phyloP scores from a whole-genome alignment of 2,797 vertebrate genomes.

The Rhodeus uyekii region DNA sequence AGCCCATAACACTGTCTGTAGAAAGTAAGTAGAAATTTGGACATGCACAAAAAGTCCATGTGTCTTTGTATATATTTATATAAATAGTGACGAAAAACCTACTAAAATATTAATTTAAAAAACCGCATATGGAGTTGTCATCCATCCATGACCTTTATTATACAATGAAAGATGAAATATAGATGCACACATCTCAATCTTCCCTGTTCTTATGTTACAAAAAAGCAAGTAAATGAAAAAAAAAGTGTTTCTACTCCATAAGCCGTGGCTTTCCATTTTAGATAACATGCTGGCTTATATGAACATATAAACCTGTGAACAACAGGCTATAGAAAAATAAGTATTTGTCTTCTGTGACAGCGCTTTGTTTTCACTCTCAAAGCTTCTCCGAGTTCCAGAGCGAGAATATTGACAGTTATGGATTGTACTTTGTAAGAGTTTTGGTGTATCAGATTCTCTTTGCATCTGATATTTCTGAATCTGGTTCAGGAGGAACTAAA shows the following conservation, averaged over 20 bases:
- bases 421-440: constrained; percentile 26
- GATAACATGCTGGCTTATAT: not conserved
- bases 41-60: too few relatives aligned
- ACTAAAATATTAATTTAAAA: too few relatives aligned
- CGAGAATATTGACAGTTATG: constrained; percentile 18
- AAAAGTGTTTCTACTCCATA: too few relatives aligned
- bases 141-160: not conserved
- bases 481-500: not conserved
- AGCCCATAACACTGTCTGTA: constrained; percentile 81
- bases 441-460: constrained; percentile 6
- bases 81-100: too few relatives aligned
- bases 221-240: not conserved
- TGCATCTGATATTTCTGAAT: constrained; percentile 18
- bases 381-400: not conserved
- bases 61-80: too few relatives aligned
- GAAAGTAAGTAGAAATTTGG: constrained; percentile 74
- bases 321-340: not conserved
- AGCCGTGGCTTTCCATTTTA: not conserved
- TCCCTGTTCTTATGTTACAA: not conserved
- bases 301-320: not conserved
- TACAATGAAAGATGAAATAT: not conserved
- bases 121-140: too few relatives aligned
- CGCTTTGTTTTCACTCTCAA: not conserved
- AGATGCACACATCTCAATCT: not conserved
- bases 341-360: constrained; percentile 8